Conservation (phyloP, 2,888 invertebrate species). For the Oxyteleia sp. region DNA sequence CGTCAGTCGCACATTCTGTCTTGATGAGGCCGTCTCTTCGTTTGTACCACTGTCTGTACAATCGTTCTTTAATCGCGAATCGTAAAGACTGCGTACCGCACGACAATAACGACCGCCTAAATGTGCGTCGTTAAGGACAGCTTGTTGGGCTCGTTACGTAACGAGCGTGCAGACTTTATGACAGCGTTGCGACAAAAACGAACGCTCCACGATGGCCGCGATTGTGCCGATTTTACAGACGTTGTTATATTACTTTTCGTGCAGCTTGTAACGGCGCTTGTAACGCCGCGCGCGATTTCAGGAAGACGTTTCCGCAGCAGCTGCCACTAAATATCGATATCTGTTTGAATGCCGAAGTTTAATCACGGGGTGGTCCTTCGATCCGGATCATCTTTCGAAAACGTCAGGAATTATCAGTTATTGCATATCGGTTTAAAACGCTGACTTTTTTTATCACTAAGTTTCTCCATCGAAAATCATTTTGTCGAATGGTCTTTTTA, state of each 20-base stretch:
- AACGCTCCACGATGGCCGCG: slow-evolving; percentile 56
- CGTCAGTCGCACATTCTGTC: slow-evolving; percentile 48
- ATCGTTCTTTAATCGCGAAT: too few relatives aligned
- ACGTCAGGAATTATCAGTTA: too few relatives aligned
- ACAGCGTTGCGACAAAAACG: slow-evolving; percentile 62
- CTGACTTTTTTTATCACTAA: too few relatives aligned
- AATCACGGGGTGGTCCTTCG: neutral
- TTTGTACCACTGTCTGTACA: too few relatives aligned
- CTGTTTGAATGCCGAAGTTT: slow-evolving; percentile 10
- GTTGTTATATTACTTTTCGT: slow-evolving; percentile 61
- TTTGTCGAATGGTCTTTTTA: too few relatives aligned
- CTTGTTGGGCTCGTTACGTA: slow-evolving; percentile 73
- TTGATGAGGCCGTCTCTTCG: slow-evolving; percentile 56
- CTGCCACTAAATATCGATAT: slow-evolving; percentile 10
- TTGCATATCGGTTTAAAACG: too few relatives aligned
- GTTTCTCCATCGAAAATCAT: too few relatives aligned
- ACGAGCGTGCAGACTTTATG: slow-evolving; percentile 67
- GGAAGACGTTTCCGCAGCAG: slow-evolving; percentile 9
- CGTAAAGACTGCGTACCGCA: too few relatives aligned
- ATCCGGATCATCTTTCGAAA: slow-evolving; percentile 3
- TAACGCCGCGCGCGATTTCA: neutral
- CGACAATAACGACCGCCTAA: too few relatives aligned
- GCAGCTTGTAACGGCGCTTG: neutral
- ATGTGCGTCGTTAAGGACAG: slow-evolving; percentile 72
- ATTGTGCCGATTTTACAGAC: slow-evolving; percentile 67